Percentiles rank a stretch among this genome's conserved stretches.
Evolutionary conservation across 2,113 vertebrate species (phyloP).

Genomic region (Cyprinodon brontotheroides): DNA sequence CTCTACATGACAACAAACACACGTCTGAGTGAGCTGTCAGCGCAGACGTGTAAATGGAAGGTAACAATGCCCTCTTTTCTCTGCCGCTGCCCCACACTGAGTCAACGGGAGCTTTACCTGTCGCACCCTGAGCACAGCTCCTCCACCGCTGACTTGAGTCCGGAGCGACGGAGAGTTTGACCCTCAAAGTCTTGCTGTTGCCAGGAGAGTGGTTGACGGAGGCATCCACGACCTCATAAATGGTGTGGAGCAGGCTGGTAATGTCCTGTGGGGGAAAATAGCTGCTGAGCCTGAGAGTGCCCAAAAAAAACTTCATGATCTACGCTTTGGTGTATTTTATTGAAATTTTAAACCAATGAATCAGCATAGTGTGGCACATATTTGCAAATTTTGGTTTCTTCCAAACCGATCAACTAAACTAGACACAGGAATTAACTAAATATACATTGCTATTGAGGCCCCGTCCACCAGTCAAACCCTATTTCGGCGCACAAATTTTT

Average conservation of each 20-base stretch:
- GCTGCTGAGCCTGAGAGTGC: neutral
- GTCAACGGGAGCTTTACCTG: slow-evolving; percentile 75
- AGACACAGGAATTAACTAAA: too few species aligned
- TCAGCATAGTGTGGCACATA: too few species aligned
- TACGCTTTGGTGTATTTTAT: too few species aligned
- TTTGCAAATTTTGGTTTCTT: too few species aligned
- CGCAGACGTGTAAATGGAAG: slow-evolving; percentile 46
- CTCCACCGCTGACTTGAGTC: slow-evolving; percentile 92
- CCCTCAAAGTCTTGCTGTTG: slow-evolving; percentile 94
- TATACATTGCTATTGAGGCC: too few species aligned
- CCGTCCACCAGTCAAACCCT: too few species aligned
- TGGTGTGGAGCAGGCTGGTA: slow-evolving; percentile 96
- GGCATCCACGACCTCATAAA: slow-evolving; percentile 96
- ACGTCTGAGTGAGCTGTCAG: slow-evolving; percentile 62
- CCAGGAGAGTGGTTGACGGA: slow-evolving; percentile 96
- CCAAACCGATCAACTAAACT: too few species aligned
- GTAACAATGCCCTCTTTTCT: slow-evolving; percentile 38
- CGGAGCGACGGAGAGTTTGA: slow-evolving; percentile 94
- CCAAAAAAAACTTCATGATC: too few species aligned
- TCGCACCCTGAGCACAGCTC: slow-evolving; percentile 80
- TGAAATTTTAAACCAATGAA: too few species aligned
- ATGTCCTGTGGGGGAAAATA: slow-evolving; percentile 84
- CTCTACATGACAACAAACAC: slow-evolving; percentile 70
- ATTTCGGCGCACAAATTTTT: too few species aligned
- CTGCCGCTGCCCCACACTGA: slow-evolving; percentile 12